Evolutionary conservation across 2,888 invertebrate genomes (phyloP), one percentile per base, ranked within the genome.

Genomic region (Plebejus argus): DNA sequence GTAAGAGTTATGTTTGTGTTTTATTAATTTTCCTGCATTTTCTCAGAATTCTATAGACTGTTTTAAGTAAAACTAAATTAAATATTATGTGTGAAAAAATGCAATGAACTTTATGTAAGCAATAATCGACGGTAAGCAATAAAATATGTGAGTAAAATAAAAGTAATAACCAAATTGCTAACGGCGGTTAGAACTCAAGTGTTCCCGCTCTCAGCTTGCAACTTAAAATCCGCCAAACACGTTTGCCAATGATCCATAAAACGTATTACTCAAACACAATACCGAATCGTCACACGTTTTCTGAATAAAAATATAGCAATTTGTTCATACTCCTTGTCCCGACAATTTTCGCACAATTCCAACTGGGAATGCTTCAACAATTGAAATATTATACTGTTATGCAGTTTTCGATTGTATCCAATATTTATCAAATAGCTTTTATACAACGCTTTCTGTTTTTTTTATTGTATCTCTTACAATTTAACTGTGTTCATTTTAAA

Each of bases 241-340:
- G 86, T 87, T 84, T 82, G 83, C 84, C 83, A 84, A 85, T 85
- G 87, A 86, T 85, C 83, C 84, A 86, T 86, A 87, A 85, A 88
- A 85, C 81, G 82, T 84, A 87, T 87, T 83, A 85, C 85, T 87
- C 85, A 86, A 82, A 85, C 81, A 79, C 80, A 82, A 84, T 83
- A 81, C 81, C 79, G 81, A 83, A 82, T 83, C 83, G 84, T 88
- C 88, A 87, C 85, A 86, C 84, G 84, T 82, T 78, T 79, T 77
- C 78, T 66, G 83, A 83, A 83, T 84, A 84, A 83, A 82, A 85
- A 84, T 83, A 82, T 80, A 81, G 81, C 83, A 82, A 84, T 83
- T 83, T 81, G 77, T 78, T 76, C 79, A 49, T 78, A 78, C 79
- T 77, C 79, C 81, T 80, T 82, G 82, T 82, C 82, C 79, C 78